Conservation (phyloP, 1,140 invertebrate species). For the Drosophila miranda region DNA sequence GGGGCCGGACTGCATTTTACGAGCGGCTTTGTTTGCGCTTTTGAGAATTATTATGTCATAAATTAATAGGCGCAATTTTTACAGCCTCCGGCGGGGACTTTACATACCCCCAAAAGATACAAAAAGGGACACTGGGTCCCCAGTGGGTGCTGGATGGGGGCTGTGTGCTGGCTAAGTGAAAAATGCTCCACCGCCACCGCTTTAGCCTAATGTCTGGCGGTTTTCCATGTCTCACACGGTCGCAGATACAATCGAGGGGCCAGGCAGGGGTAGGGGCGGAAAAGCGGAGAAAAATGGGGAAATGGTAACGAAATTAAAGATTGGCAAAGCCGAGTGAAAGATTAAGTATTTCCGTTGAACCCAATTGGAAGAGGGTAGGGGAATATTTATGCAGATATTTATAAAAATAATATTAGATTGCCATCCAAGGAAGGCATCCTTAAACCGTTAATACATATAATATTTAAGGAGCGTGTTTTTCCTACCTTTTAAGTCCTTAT, state of each 20-base stretch:
- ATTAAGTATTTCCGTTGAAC: background rate
- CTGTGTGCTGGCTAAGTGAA: constrained; percentile 47
- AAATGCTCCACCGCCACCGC: constrained; percentile 61
- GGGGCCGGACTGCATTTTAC: constrained; percentile 56
- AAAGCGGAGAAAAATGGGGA: background rate
- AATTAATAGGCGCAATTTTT: constrained; percentile 79
- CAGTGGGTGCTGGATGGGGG: too few species aligned
- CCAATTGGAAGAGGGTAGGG: too few species aligned
- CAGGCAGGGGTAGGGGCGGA: background rate
- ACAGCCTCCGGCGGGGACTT: constrained; percentile 35
- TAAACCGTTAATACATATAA: too few species aligned
- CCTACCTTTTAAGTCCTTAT: too few species aligned
- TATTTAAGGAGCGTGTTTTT: too few species aligned
- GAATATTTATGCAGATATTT: too few species aligned
- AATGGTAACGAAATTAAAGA: constrained; percentile 11
- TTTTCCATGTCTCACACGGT: constrained; percentile 55
- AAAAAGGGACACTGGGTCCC: constrained; percentile 47
- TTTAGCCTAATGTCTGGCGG: constrained; percentile 61
- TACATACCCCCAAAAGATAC: constrained; percentile 24
- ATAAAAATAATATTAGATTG: too few species aligned
- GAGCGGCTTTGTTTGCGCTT: constrained; percentile 78
- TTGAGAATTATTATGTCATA: constrained; percentile 80
- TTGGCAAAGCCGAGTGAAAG: constrained; percentile 2
- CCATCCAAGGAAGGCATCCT: too few species aligned
- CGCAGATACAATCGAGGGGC: constrained; percentile 35